These are phyloP conservation scores for Pterois miles DNA, from an alignment of 2,797 vertebrate genomes.

Conservation along the genomic window DNA sequence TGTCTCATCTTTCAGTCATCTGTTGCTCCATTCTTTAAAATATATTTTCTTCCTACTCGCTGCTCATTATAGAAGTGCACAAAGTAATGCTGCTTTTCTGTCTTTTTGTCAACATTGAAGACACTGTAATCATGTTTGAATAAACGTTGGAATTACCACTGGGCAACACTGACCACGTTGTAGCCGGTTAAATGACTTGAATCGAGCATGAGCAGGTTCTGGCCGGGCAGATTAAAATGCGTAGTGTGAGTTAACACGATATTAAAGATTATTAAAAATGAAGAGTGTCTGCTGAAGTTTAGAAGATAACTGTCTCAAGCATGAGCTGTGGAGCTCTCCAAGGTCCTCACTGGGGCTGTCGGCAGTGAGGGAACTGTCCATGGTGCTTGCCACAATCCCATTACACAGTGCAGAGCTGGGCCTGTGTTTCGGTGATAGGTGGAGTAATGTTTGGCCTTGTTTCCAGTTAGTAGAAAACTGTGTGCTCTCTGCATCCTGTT, in stretches of 20 bases:
- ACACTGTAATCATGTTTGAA: not conserved
- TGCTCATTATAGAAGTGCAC: not conserved
- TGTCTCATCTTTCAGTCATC: not conserved
- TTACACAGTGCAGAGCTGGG: not conserved
- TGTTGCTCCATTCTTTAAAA: not conserved
- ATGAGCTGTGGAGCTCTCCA: slow-evolving; percentile 1
- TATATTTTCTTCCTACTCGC: not conserved
- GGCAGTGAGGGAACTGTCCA: slow-evolving; percentile 10
- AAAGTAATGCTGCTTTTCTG: not conserved
- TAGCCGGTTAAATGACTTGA: not conserved
- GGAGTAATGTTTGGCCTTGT: not conserved
- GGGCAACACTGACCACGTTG: not conserved
- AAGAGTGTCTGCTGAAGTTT: not conserved
- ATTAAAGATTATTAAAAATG: not conserved
- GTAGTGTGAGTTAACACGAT: not conserved
- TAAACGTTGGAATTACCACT: not conserved
- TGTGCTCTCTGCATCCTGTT: not conserved
- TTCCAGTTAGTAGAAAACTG: not conserved
- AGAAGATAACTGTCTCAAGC: not conserved
- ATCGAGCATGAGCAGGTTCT: not conserved
- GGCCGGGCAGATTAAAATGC: not conserved
- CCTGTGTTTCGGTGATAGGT: not conserved
- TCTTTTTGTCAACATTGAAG: not conserved
- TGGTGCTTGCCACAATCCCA: not conserved
- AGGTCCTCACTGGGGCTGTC: not conserved